These are phyloP conservation scores for Tethya wilhelma DNA, from an alignment of 37 sponge, comb jelly and placozoan species.

Conservation along the genomic window DNA sequence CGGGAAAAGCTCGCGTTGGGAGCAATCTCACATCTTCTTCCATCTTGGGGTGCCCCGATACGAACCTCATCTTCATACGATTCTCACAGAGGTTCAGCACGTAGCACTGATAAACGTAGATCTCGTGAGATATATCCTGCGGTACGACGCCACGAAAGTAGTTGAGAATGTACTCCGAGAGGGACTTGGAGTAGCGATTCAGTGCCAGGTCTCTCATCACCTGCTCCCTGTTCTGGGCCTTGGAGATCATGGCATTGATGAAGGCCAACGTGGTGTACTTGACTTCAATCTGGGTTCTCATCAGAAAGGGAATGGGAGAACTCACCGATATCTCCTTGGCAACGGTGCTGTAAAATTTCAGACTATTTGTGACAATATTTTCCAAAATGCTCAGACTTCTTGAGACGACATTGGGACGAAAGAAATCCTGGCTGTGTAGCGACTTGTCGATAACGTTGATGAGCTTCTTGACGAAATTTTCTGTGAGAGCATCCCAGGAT, in stretches of 20 bases:
- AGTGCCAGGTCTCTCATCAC: constrained; percentile 40
- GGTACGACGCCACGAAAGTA: constrained; percentile 49
- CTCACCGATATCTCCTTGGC: constrained; percentile 40
- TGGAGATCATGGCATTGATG: constrained; percentile 80
- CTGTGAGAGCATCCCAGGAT: constrained; percentile 78
- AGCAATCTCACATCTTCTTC: constrained; percentile 64
- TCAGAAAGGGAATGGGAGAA: constrained; percentile 48
- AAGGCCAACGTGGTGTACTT: constrained; percentile 71
- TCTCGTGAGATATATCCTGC: constrained; percentile 79
- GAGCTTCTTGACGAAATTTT: constrained; percentile 81
- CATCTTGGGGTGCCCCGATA: constrained; percentile 36
- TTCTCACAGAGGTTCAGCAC: constrained; percentile 67
- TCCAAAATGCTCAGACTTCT: constrained; percentile 73
- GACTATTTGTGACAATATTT: constrained; percentile 68
- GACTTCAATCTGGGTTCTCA: constrained; percentile 28
- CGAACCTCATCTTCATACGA: constrained; percentile 59
- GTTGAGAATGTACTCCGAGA: constrained; percentile 35
- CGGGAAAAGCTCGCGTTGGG: constrained; percentile 72
- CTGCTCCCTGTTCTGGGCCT: constrained; percentile 22
- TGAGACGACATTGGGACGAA: constrained; percentile 51
- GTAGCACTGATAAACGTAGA: constrained; percentile 79
- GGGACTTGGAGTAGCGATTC: constrained; percentile 21
- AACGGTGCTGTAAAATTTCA: constrained; percentile 46
- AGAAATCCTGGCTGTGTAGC: constrained; percentile 18
- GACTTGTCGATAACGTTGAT: constrained; percentile 70